Base-by-base conservation (phyloP, 2,888 invertebrate species). In the Dasypolia templi region DNA sequence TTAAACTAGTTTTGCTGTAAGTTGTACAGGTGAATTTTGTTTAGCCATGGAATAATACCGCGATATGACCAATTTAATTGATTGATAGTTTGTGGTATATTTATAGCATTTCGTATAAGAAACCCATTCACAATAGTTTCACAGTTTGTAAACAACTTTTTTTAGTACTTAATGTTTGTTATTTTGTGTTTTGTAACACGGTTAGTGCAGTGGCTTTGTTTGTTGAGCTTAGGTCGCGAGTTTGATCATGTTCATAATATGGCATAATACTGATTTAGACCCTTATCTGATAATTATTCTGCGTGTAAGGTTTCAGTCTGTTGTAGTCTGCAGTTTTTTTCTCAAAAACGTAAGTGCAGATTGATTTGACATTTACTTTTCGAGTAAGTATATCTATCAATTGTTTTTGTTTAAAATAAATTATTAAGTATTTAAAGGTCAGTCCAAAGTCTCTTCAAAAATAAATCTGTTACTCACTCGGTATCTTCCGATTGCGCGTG, bases 391-490 rank as follows among this genome's bases (percentile, higher is more conserved):
- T 0, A 1, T n/a, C 5, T 32, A 11, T 22, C 2, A 5, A 29
- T 44, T 19, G 19, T 75, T 12, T 65, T 42, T 44, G 51, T 49
- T 42, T 72, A 5, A n/a, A n/a, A n/a, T n/a, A n/a, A n/a, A 35
- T 14, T 61, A 51, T 42, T 46, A 22, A 39, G 11, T 6, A 53
- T 32, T 17, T 32, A 56, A 69, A 80, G 79, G 72, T n/a, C 68
- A 58, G 39, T 55, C 63, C 53, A 51, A 73, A 51, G 65, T 42
- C 22, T 53, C n/a, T 65, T 62, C 49, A 56, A 49, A 76, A 71
- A 75, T 69, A 55, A 46, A 53, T 81, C 44, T 69, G 49, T 75
- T 80, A 83, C 84, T 92, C 86, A 92, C 92, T 72, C 85, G 68
- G 49, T 77, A 81, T 81, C 81, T 75, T 87, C 86, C 64, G 81